Percentiles rank a stretch among this genome's conserved stretches.
phyloP scores from a whole-genome alignment of 2,113 vertebrate species.

The Turdus rufiventris region DNA sequence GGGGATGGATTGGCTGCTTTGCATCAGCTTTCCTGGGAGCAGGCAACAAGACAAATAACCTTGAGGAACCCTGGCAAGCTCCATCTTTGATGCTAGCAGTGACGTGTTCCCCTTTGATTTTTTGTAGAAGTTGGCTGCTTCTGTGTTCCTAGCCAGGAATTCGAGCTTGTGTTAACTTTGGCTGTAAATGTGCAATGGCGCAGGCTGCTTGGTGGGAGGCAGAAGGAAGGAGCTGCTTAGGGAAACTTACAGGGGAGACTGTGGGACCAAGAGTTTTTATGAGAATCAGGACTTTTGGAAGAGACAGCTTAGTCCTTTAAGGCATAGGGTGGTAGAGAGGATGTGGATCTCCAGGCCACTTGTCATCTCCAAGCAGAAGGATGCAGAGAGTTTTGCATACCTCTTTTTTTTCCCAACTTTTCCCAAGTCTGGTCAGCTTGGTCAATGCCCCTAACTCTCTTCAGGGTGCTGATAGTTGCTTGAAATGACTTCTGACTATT shows the following conservation, averaged over 20 bases:
- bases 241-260: neutral
- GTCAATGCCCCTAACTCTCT: neutral
- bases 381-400: neutral
- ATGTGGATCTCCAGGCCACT: neutral
- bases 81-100: neutral
- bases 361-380: neutral
- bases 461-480: neutral
- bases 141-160: neutral
- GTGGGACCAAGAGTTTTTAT: neutral
- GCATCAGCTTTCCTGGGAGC: neutral
- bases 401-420: neutral
- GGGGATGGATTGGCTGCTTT: constrained; percentile 33
- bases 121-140: neutral
- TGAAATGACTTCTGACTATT: neutral
- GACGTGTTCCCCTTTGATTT: neutral
- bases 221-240: neutral
- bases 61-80: neutral
- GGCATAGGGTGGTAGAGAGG: neutral
- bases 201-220: neutral
- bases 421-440: neutral
- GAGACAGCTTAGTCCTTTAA: neutral
- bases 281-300: neutral
- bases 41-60: constrained; percentile 12
- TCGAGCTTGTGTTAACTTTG: neutral
- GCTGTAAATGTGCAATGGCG: neutral